Evolutionary conservation across 2,888 invertebrate species (phyloP).

Genomic region (Drosophila helvetica): DNA sequence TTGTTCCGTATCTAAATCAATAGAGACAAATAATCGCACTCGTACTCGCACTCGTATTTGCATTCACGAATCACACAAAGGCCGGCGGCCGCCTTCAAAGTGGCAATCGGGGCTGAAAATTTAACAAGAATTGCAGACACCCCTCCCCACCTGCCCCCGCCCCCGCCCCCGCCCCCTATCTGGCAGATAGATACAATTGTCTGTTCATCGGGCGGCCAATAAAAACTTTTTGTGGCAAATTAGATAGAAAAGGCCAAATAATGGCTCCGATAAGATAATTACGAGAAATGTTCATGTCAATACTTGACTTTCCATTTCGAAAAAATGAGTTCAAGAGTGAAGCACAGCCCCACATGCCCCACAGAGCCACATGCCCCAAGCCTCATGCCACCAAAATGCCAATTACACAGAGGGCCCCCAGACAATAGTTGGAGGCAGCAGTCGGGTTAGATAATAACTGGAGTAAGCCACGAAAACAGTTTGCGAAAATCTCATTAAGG

Average conservation of each 20-base stretch:
- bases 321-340: slow-evolving; percentile 69
- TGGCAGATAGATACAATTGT: slow-evolving; percentile 26
- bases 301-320: slow-evolving; percentile 71
- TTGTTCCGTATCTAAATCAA: slow-evolving; percentile 25
- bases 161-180: no score
- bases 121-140: slow-evolving; percentile 57
- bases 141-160: background rate
- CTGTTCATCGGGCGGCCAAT: slow-evolving; percentile 28
- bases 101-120: slow-evolving; percentile 31
- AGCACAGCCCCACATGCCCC: slow-evolving; percentile 46
- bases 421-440: slow-evolving; percentile 29
- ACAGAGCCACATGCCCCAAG: slow-evolving; percentile 5
- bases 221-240: slow-evolving; percentile 52
- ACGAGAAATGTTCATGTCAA: slow-evolving; percentile 45
- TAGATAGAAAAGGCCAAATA: slow-evolving; percentile 40
- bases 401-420: slow-evolving; percentile 60
- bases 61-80: slow-evolving; percentile 45
- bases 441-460: slow-evolving; percentile 77
- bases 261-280: slow-evolving; percentile 67
- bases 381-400: slow-evolving; percentile 55
- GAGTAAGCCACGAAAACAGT: slow-evolving; percentile 65
- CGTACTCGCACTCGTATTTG: slow-evolving; percentile 40
- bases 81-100: slow-evolving; percentile 71
- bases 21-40: slow-evolving; percentile 26
- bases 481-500: slow-evolving; percentile 71